Conservation (phyloP, 2,888 invertebrate species). For the Apodemia duryi region DNA sequence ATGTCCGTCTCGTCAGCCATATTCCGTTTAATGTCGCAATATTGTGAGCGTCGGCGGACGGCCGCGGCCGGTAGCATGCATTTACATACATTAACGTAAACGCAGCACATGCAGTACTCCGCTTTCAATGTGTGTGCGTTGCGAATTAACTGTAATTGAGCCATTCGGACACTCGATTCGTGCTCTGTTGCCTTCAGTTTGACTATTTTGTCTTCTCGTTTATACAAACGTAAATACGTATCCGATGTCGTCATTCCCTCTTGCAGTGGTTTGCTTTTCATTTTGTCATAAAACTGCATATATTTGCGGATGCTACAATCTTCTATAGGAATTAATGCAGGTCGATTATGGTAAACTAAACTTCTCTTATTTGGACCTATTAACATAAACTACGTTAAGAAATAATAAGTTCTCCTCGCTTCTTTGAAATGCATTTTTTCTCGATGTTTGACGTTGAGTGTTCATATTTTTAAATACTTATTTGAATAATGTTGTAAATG, state of each 20-base stretch:
- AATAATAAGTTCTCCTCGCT: too few species aligned
- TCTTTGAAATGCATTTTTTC: too few species aligned
- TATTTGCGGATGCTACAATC: neutral
- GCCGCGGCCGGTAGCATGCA: constrained; percentile 69
- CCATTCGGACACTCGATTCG: constrained; percentile 68
- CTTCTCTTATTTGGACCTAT: neutral
- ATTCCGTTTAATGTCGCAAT: constrained; percentile 77
- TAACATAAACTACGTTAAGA: neutral
- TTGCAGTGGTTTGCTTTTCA: constrained; percentile 22
- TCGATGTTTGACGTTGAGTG: too few species aligned
- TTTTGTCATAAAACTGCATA: constrained; percentile 11
- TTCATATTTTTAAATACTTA: too few species aligned
- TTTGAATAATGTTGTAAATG: too few species aligned
- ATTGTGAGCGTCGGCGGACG: constrained; percentile 62
- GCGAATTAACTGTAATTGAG: constrained; percentile 79
- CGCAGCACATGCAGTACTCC: constrained; percentile 59
- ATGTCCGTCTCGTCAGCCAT: constrained; percentile 71
- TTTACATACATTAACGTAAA: constrained; percentile 77
- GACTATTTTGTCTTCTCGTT: constrained; percentile 43
- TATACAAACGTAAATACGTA: constrained; percentile 15
- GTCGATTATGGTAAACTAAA: constrained; percentile 34
- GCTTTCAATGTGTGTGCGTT: constrained; percentile 71
- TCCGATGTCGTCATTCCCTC: neutral
- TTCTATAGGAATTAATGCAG: constrained; percentile 34
- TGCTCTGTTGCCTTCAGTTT: constrained; percentile 59